Conservation (phyloP, 37 sponge, comb jelly and placozoan species). For the Sycon ciliatum region DNA sequence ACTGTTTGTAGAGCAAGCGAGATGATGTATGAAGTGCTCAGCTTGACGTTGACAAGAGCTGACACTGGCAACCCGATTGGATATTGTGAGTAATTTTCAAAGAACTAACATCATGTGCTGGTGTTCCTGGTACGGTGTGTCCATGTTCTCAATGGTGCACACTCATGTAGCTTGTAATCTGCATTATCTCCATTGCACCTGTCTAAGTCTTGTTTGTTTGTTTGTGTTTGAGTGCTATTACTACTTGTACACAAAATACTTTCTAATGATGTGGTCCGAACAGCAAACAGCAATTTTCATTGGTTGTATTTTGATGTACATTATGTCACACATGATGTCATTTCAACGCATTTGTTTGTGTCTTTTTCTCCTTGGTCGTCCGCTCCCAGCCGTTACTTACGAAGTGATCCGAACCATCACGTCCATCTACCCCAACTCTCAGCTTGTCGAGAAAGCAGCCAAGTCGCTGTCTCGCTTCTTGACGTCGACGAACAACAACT, state of each 20-base stretch:
- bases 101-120: not conserved
- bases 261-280: no score
- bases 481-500: constrained; percentile 55
- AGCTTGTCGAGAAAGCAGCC: constrained; percentile 56
- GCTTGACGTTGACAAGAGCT: constrained; percentile 54
- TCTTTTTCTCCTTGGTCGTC: not conserved
- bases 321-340: no score
- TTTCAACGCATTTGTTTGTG: not conserved
- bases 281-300: no score
- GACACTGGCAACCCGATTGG: constrained; percentile 70
- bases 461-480: constrained; percentile 53
- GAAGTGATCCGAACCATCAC: constrained; percentile 74
- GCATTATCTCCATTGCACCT: no score
- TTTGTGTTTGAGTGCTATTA: no score
- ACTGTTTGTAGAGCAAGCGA: constrained; percentile 50
- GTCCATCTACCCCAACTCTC: constrained; percentile 56
- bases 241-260: no score
- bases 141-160: no score
- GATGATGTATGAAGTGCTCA: constrained; percentile 59
- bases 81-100: constrained; percentile 36
- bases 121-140: no score
- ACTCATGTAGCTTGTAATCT: no score
- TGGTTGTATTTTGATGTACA: no score
- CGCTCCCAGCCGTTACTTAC: constrained; percentile 58
- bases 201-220: no score